Conservation (phyloP, 2,797 vertebrate species). For the Anniella stebbinsi region DNA sequence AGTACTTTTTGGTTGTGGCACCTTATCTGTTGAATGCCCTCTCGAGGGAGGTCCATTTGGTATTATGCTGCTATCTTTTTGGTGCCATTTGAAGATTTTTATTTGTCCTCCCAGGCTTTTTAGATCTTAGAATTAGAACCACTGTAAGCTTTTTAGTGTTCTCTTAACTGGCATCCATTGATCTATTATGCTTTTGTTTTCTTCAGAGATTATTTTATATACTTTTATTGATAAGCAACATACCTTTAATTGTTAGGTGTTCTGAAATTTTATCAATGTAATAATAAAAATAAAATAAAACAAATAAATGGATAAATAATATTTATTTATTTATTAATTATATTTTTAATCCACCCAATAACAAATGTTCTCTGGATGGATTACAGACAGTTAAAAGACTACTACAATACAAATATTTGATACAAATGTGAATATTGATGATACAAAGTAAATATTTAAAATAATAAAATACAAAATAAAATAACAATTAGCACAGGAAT, state of each 20-base stretch:
- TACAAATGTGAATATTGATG: too few relatives aligned
- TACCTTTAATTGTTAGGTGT: neutral
- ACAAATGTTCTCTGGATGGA: too few relatives aligned
- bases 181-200: neutral
- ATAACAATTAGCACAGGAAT: too few relatives aligned
- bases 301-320: neutral
- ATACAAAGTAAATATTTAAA: too few relatives aligned
- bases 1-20: neutral
- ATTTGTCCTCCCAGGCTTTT: neutral
- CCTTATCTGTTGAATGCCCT: neutral
- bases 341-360: too few relatives aligned
- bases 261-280: neutral
- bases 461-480: too few relatives aligned
- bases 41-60: neutral
- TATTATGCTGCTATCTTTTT: neutral
- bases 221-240: neutral
- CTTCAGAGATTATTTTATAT: neutral
- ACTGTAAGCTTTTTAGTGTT: neutral
- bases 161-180: neutral
- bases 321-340: too few relatives aligned
- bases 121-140: neutral
- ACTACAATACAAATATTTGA: too few relatives aligned
- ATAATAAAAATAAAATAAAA: neutral
- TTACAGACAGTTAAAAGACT: too few relatives aligned
- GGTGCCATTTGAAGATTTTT: neutral